These are phyloP conservation scores for Mylabris phalerata DNA, from an alignment of 1,140 invertebrate species.

Conservation along the genomic window DNA sequence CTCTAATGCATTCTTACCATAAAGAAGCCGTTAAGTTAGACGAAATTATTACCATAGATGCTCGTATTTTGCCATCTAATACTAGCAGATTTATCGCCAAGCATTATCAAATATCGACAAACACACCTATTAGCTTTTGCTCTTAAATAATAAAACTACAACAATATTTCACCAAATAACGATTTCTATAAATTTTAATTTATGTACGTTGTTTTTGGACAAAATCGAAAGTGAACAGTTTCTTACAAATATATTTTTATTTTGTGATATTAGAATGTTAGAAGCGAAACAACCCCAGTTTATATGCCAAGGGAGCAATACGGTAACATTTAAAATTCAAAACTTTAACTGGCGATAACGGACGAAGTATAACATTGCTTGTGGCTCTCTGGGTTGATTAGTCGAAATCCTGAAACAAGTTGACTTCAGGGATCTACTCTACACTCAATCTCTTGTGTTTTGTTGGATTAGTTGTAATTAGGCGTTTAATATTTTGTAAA, in stretches of 20 bases:
- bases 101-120: background rate
- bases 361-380: conserved; percentile 15
- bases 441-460: conserved; percentile 9
- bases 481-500: conserved; percentile 18
- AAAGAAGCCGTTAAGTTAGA: too few relatives aligned
- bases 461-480: conserved; percentile 18
- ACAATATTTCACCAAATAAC: background rate
- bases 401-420: conserved; percentile 18
- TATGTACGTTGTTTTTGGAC: too few relatives aligned
- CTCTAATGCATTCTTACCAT: too few relatives aligned
- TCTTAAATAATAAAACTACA: background rate
- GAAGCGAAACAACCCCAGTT: background rate
- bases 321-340: conserved; percentile 21
- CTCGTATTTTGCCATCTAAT: too few relatives aligned
- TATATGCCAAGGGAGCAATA: conserved; percentile 12
- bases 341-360: conserved; percentile 20
- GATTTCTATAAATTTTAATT: too few relatives aligned
- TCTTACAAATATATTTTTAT: too few relatives aligned
- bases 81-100: background rate
- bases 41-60: too few relatives aligned
- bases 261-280: background rate
- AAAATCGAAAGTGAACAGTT: too few relatives aligned
- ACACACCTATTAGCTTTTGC: background rate
- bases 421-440: conserved; percentile 6
- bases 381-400: conserved; percentile 20